These are phyloP conservation scores for Uropetala carovei DNA, from an alignment of 2,888 invertebrate species.

Conservation along the genomic window DNA sequence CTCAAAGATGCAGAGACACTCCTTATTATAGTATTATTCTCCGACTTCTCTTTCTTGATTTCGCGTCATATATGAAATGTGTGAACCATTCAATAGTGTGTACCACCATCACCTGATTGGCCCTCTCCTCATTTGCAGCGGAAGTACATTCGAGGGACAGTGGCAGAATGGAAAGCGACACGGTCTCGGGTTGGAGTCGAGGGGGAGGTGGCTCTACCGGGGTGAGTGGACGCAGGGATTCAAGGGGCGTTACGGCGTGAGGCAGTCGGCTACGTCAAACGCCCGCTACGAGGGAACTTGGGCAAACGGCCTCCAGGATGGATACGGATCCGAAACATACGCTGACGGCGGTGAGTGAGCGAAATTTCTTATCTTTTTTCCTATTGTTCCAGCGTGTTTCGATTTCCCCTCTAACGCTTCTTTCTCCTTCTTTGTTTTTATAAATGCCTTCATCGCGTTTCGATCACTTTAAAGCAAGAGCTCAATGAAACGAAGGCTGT, in stretches of 20 bases:
- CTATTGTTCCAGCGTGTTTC: too few relatives aligned
- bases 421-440: neutral
- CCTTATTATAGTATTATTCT: too few relatives aligned
- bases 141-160: constrained; percentile 97
- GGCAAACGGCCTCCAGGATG: constrained; percentile 99
- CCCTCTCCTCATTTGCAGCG: constrained; percentile 79
- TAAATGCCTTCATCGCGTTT: neutral
- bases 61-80: too few relatives aligned
- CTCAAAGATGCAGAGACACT: too few relatives aligned
- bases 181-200: constrained; percentile 97
- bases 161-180: constrained; percentile 99
- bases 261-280: constrained; percentile 95
- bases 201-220: constrained; percentile 97
- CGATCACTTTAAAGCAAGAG: too few relatives aligned
- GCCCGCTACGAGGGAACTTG: constrained; percentile 99
- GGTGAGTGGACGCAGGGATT: constrained; percentile 99
- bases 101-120: neutral
- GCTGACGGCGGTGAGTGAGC: constrained; percentile 95
- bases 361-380: neutral
- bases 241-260: constrained; percentile 98
- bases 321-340: constrained; percentile 99
- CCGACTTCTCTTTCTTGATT: too few relatives aligned
- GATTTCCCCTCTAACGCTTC: neutral
- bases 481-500: neutral
- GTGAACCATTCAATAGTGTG: too few relatives aligned